Percentiles rank a stretch among this genome's conserved stretches.
Evolutionary conservation across 2,888 invertebrate genomes (phyloP).

Genomic region (Drosophila pseudotakahashii): DNA sequence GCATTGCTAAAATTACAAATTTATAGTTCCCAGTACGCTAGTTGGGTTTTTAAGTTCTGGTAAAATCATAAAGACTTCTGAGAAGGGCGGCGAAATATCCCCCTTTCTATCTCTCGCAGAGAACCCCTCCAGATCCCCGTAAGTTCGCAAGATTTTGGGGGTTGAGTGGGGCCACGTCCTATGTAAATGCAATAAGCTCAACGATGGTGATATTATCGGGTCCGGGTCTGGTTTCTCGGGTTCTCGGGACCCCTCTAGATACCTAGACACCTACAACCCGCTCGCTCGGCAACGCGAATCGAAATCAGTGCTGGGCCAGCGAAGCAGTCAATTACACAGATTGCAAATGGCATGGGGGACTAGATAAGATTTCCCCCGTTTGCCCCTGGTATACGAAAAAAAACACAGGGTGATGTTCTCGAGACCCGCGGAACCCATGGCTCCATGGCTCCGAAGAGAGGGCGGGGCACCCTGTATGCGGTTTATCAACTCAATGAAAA

Average conservation of each 20-base stretch:
- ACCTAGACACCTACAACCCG: not conserved
- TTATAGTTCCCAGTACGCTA: not conserved
- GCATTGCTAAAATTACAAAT: not conserved
- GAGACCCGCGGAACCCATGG: not conserved
- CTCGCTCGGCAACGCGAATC: conserved; percentile 17
- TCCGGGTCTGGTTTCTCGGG: not conserved
- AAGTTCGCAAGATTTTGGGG: not conserved
- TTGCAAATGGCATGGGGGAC: conserved; percentile 56
- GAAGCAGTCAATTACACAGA: conserved; percentile 67
- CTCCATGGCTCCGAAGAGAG: not conserved
- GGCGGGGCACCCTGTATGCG: conserved; percentile 46
- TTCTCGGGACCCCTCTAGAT: not conserved
- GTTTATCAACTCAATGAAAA: conserved; percentile 57
- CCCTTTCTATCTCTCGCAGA: not conserved
- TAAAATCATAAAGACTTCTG: conserved; percentile 2
- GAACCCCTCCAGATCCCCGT: not conserved
- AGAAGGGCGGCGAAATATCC: conserved; percentile 2
- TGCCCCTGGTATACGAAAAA: not conserved
- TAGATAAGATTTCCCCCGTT: conserved; percentile 60
- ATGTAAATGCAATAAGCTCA: conserved; percentile 25
- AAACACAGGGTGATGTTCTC: conserved; percentile 58
- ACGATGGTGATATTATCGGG: conserved; percentile 16
- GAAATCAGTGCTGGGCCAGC: conserved; percentile 36
- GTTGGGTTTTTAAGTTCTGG: not conserved
- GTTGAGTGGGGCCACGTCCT: no score